These are phyloP conservation scores for Pseudochirops cupreus DNA, from an alignment of 2,797 vertebrate genomes.

Conservation along the genomic window DNA sequence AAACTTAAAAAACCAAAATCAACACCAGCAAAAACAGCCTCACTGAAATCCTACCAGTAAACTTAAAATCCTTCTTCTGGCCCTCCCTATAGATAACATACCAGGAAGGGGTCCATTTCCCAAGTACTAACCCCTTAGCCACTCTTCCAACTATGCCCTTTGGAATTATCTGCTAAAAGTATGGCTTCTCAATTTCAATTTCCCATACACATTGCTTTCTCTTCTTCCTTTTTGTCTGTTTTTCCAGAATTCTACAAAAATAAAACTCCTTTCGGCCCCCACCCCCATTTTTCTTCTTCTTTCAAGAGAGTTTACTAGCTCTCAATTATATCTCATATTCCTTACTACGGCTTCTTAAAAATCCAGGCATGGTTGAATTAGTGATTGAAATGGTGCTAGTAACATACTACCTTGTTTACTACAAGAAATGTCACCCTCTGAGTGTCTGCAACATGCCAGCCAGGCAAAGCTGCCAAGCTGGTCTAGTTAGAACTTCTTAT, in stretches of 20 bases:
- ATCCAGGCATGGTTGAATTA: constrained; percentile 57
- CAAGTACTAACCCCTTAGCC: background rate
- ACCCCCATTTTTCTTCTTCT: constrained; percentile 21
- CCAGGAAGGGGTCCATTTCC: background rate
- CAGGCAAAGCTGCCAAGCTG: constrained; percentile 33
- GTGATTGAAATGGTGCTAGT: constrained; percentile 64
- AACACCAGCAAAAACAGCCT: background rate
- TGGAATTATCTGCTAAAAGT: background rate
- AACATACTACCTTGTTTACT: constrained; percentile 71
- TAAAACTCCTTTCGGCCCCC: constrained; percentile 5
- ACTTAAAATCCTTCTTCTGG: background rate
- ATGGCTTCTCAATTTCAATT: background rate
- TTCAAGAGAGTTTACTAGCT: constrained; percentile 48
- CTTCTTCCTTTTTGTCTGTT: background rate
- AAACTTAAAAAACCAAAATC: constrained; percentile 17
- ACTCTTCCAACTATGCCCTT: background rate
- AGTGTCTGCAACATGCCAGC: constrained; percentile 45
- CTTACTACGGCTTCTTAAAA: constrained; percentile 72
- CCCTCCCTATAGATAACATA: accelerated
- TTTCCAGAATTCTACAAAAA: background rate
- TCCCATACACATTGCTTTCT: background rate
- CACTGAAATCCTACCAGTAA: background rate
- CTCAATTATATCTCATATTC: constrained; percentile 54
- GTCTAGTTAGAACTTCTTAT: background rate
- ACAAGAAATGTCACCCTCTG: constrained; percentile 50